Conservation (phyloP, 2,797 vertebrate species). For the Enteromius argenteus region DNA sequence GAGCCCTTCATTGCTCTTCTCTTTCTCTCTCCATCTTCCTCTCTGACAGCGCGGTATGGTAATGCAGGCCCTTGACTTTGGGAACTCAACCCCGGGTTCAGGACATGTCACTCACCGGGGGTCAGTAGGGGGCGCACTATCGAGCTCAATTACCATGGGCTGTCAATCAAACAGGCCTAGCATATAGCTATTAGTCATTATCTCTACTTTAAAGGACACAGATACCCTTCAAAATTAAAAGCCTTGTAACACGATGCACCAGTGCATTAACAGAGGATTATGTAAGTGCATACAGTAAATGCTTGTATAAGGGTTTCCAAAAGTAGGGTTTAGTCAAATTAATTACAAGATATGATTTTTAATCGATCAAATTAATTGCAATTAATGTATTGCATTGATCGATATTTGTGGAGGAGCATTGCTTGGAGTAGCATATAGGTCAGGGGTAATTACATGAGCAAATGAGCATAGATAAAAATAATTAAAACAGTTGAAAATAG, state of each 20-base stretch:
- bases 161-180: conserved; percentile 50
- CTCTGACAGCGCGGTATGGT: conserved; percentile 41
- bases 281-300: conserved; percentile 1
- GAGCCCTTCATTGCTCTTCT: conserved; percentile 56
- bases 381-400: neutral
- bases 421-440: neutral
- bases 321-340: neutral
- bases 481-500: too few species aligned
- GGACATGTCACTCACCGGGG: conserved; percentile 55
- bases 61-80: conserved; percentile 56
- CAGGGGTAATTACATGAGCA: neutral
- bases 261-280: conserved; percentile 35
- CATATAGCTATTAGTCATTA: conserved; percentile 39
- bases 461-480: too few species aligned
- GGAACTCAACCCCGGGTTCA: conserved; percentile 56
- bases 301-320: neutral
- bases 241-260: conserved; percentile 14
- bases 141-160: conserved; percentile 44
- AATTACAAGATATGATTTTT: conserved; percentile 15
- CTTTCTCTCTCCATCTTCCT: conserved; percentile 35
- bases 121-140: conserved; percentile 60
- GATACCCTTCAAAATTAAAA: conserved; percentile 50
- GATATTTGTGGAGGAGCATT: neutral
- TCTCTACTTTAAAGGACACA: conserved; percentile 48
- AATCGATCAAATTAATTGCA: neutral